Base-by-base conservation (phyloP, 2,888 invertebrate genomes). In the Hyppa rectilinea region DNA sequence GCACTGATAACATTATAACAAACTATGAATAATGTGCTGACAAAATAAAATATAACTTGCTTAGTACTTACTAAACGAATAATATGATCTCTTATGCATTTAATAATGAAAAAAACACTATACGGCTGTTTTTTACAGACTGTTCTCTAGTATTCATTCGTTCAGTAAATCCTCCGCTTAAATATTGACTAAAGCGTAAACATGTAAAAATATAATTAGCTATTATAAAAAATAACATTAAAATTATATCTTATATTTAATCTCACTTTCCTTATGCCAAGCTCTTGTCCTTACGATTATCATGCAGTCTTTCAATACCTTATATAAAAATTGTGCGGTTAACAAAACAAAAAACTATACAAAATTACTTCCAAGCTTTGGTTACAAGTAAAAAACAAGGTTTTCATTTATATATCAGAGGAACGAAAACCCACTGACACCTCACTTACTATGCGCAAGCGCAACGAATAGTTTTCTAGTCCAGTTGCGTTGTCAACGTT, bases 231-330 rank as follows among this genome's bases (percentile, higher is more conserved):
- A 84, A 82, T 84, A 81, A 82, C 71, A 76, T 77, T 85, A 87
- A 85, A 87, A 77, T 82, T 85, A 87, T 82, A 75, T 71, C 87
- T 89, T 90, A 90, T 82, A 64, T 64, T 69, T 91, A 92, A 86
- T 92, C 91, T 93, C 93, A 93, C 93, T 92, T 90, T 89, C 87
- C 87, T 81, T 89, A 84, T 56, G 53, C 74, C 86, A 90, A 90
- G 85, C 89, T 89, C 88, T 69, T 85, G 79, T 72, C 58, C 81
- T 83, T 86, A 85, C 77, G 6, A 80, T 85, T 61, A 86, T 60
- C 86, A 84, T 79, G 79, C 89, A 90, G 90, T 90, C 90, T 90
- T 90, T 84, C 76, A 62, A 78, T 77, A 74, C 70, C 71, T 83
- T 72, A 84, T 71, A 73, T 71, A 61, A 68, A 75, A 63, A 52